Evolutionary conservation across 35 echinoderm and acorn worm species (phyloP).

Genomic region (Heliocidaris tuberculata): DNA sequence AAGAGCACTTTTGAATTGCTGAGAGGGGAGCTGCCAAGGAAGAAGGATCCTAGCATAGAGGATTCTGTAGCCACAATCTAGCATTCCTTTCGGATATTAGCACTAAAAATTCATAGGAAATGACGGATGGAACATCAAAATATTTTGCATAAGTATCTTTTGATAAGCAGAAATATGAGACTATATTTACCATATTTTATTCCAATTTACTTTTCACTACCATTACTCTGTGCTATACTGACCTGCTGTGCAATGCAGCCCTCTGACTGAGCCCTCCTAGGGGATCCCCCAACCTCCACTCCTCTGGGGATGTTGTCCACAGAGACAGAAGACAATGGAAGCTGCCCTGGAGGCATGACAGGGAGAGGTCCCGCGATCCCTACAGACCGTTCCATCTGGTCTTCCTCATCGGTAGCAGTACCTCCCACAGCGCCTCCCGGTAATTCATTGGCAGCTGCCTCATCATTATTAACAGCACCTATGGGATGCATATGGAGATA

Average conservation of each 20-base stretch:
- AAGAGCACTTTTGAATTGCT: too few species aligned
- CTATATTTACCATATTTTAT: too few species aligned
- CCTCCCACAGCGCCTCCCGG: neutral
- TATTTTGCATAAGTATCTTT: too few species aligned
- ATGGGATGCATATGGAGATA: neutral
- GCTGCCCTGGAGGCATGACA: constrained; percentile 23
- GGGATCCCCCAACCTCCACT: constrained; percentile 12
- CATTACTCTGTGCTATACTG: neutral
- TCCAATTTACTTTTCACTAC: too few species aligned
- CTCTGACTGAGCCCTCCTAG: neutral
- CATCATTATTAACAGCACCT: neutral
- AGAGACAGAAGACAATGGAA: constrained; percentile 29
- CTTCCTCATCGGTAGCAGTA: neutral
- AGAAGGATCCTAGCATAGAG: too few species aligned
- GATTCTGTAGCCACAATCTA: too few species aligned
- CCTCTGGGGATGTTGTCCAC: constrained; percentile 41
- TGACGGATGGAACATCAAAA: too few species aligned
- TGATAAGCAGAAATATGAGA: too few species aligned
- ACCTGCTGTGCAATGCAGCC: constrained; percentile 7
- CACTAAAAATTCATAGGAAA: too few species aligned
- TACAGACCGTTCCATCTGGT: neutral
- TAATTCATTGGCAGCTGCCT: neutral
- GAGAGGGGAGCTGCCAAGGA: too few species aligned
- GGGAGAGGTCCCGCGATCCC: constrained; percentile 29
- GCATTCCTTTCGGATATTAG: too few species aligned